phyloP scores from a whole-genome alignment of 2,113 vertebrate species.

The Mus spicilegus region DNA sequence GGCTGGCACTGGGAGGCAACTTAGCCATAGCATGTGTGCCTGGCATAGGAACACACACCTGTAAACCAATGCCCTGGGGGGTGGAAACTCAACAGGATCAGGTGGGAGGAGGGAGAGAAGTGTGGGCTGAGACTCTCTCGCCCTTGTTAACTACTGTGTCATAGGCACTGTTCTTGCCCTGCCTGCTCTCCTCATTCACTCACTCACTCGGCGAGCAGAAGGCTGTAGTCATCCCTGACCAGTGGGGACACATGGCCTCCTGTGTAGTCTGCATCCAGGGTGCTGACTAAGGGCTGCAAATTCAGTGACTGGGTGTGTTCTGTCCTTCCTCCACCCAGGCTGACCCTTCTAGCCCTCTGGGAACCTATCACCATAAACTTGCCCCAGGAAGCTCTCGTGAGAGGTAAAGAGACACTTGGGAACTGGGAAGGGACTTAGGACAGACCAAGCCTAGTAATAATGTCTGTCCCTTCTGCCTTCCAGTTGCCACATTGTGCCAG shows the following conservation, averaged over 20 bases:
- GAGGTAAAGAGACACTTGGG: slow-evolving; percentile 32
- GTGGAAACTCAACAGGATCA: neutral
- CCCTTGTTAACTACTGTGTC: too few species aligned
- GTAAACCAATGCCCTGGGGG: neutral
- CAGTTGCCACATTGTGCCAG: neutral
- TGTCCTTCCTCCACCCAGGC: slow-evolving; percentile 59
- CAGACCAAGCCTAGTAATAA: neutral
- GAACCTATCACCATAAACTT: neutral
- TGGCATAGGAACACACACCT: neutral
- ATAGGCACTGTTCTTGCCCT: neutral
- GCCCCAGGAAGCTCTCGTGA: neutral
- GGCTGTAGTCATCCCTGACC: neutral
- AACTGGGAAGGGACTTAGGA: neutral
- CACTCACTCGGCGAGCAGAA: neutral
- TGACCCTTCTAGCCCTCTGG: neutral
- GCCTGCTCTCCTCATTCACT: neutral
- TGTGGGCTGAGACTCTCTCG: neutral
- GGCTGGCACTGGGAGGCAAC: neutral
- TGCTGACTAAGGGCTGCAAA: neutral
- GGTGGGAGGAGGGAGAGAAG: neutral
- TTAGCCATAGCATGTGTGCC: neutral
- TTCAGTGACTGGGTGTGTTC: too few species aligned
- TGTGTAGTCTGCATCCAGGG: neutral
- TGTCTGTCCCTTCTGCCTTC: neutral
- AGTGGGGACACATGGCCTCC: neutral